These are phyloP conservation scores for Microtus richardsoni DNA, from an alignment of 2,113 vertebrate genomes.

Conservation along the genomic window DNA sequence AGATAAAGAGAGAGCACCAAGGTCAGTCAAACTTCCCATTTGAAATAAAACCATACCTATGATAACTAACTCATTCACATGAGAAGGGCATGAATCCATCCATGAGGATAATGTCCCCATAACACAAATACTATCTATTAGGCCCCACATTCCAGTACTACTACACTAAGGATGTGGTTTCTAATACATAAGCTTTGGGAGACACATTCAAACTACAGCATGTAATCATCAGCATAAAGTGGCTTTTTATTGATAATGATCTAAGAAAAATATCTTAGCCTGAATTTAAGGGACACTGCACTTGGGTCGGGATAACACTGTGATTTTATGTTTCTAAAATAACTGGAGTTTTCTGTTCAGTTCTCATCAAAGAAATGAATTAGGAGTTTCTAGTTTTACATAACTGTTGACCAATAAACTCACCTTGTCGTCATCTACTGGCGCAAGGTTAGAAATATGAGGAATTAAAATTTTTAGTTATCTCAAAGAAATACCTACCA, in stretches of 20 bases:
- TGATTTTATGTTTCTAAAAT: neutral
- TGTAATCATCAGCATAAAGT: neutral
- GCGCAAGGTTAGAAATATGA: constrained; percentile 77
- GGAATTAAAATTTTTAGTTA: constrained; percentile 72
- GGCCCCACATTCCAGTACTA: neutral
- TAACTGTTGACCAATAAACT: constrained; percentile 6
- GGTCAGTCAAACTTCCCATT: neutral
- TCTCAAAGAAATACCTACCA: constrained; percentile 79
- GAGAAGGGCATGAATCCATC: neutral
- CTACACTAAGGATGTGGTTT: neutral
- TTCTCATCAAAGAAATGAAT: constrained; percentile 18
- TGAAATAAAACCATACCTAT: neutral
- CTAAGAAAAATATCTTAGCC: constrained; percentile 46
- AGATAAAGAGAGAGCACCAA: fast-evolving
- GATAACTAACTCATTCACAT: neutral
- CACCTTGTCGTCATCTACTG: constrained; percentile 64
- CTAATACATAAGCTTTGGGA: neutral
- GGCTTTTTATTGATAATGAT: constrained; percentile 38
- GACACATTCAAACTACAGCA: neutral
- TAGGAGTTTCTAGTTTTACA: constrained; percentile 4
- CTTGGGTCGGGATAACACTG: constrained; percentile 38
- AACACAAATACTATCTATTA: neutral
- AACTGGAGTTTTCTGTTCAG: constrained; percentile 30
- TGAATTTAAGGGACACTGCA: constrained; percentile 49
- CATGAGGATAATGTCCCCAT: neutral